These are phyloP conservation scores for Echinometra lucunter DNA, from an alignment of 53 echinoderm and acorn worm genomes.

Conservation along the genomic window DNA sequence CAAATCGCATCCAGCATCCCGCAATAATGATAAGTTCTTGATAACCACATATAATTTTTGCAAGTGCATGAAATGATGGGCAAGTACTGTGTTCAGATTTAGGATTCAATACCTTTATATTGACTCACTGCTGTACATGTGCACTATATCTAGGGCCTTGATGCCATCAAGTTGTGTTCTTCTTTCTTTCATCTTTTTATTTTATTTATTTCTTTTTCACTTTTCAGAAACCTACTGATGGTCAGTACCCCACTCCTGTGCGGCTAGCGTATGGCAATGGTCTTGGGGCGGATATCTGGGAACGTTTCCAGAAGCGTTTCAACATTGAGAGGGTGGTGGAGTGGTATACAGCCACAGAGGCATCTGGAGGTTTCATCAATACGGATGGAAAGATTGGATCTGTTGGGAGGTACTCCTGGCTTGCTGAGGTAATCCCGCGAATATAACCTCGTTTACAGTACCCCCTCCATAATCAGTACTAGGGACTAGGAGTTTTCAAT, in stretches of 20 bases:
- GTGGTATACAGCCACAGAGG: constrained; percentile 90
- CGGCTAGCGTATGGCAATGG: constrained; percentile 89
- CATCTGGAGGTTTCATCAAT: constrained; percentile 78
- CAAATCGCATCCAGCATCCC: no score
- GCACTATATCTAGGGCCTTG: neutral
- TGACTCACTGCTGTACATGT: no score
- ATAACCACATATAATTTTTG: no score
- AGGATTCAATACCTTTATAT: no score
- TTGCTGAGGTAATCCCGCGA: constrained; percentile 72
- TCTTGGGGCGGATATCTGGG: constrained; percentile 85
- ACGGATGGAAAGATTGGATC: constrained; percentile 87
- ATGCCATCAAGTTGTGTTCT: neutral
- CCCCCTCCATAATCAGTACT: no score
- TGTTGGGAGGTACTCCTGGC: constrained; percentile 80
- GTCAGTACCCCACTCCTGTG: constrained; percentile 77
- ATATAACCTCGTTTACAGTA: no score
- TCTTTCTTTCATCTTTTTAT: no score
- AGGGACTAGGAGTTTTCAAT: no score
- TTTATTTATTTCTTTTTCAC: neutral
- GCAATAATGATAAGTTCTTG: no score
- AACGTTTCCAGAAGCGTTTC: constrained; percentile 85
- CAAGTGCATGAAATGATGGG: no score
- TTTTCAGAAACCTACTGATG: constrained; percentile 48
- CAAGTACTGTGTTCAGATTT: no score
- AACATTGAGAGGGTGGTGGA: constrained; percentile 83